These are phyloP conservation scores for Clivina fossor DNA, from an alignment of 2,888 invertebrate species.

Conservation along the genomic window DNA sequence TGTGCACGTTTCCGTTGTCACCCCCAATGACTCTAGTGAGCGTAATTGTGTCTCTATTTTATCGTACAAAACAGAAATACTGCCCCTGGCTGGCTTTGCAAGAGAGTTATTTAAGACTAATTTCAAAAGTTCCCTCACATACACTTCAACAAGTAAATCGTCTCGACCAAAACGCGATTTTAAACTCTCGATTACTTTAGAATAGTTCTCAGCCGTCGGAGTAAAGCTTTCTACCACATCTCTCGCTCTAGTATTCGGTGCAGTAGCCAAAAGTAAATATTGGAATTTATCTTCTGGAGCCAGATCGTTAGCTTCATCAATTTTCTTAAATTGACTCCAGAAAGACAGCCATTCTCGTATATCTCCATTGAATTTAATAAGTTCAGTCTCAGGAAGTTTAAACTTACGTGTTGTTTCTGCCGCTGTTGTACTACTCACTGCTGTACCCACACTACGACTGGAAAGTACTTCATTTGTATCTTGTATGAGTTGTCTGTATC, in stretches of 20 bases:
- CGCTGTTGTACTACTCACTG: too few relatives aligned
- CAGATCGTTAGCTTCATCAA: neutral
- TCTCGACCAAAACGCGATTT: slow-evolving; percentile 22
- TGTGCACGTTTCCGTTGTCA: slow-evolving; percentile 16
- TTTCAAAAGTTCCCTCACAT: slow-evolving; percentile 38
- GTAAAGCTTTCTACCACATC: slow-evolving; percentile 24
- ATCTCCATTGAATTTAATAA: slow-evolving; percentile 14
- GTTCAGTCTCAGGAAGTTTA: slow-evolving; percentile 8
- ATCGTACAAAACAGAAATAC: slow-evolving; percentile 8
- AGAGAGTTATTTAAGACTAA: slow-evolving; percentile 7
- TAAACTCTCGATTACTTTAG: slow-evolving; percentile 10
- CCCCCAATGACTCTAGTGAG: slow-evolving; percentile 6
- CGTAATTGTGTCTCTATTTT: slow-evolving; percentile 20
- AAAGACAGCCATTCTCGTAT: slow-evolving; percentile 13
- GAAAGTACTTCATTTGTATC: too few relatives aligned
- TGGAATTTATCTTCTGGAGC: slow-evolving; percentile 19
- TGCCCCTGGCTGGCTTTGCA: neutral
- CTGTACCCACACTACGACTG: too few relatives aligned
- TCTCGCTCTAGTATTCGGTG: slow-evolving; percentile 1
- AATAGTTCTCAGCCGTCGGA: slow-evolving; percentile 21
- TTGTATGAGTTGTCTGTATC: too few relatives aligned
- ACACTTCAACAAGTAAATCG: slow-evolving; percentile 39
- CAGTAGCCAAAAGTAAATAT: slow-evolving; percentile 14
- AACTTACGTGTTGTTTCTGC: too few relatives aligned
- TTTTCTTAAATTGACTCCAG: slow-evolving; percentile 14